Percentiles rank a stretch among this genome's conserved stretches.
Evolutionary conservation across 2,113 vertebrate genomes (phyloP).

Genomic region (Lasiurus borealis): DNA sequence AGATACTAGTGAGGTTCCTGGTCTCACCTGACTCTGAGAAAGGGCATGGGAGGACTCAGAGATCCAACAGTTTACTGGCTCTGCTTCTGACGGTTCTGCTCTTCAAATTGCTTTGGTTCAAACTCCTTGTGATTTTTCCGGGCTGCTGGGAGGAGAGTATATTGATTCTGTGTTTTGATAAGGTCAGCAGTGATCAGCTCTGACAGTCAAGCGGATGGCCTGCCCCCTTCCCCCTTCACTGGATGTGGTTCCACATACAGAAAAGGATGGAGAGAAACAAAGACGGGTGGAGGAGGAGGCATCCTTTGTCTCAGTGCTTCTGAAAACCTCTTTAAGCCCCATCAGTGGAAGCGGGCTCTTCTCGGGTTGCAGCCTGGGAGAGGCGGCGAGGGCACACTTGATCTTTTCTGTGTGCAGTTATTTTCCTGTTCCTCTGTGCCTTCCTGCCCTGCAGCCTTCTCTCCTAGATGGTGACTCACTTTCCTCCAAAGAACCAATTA

Average conservation of each 20-base stretch:
- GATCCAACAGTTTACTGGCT: not conserved
- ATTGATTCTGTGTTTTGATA: constrained; percentile 89
- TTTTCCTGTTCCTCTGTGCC: constrained; percentile 54
- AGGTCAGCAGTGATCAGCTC: constrained; percentile 88
- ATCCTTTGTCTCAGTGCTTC: constrained; percentile 45
- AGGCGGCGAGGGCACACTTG: not conserved
- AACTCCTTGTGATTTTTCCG: constrained; percentile 84
- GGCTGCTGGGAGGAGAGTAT: constrained; percentile 77
- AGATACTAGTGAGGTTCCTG: constrained; percentile 75
- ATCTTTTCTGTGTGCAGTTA: not conserved
- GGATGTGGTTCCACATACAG: constrained; percentile 54
- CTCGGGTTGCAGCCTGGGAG: not conserved
- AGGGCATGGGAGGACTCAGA: not conserved
- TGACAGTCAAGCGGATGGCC: constrained; percentile 85
- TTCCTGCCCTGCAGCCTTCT: constrained; percentile 42
- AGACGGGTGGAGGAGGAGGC: not conserved
- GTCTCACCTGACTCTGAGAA: constrained; percentile 57
- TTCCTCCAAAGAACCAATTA: constrained; percentile 80
- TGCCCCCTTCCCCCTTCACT: constrained; percentile 73
- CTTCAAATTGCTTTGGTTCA: constrained; percentile 84
- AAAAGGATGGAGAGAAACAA: constrained; percentile 59
- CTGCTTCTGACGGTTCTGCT: constrained; percentile 75
- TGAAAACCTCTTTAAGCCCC: constrained; percentile 53
- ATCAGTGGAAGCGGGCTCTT: constrained; percentile 58
- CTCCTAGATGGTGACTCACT: constrained; percentile 71